Evolutionary conservation across 1,140 invertebrate genomes (phyloP).

Genomic region (Dreissena rostriformis): DNA sequence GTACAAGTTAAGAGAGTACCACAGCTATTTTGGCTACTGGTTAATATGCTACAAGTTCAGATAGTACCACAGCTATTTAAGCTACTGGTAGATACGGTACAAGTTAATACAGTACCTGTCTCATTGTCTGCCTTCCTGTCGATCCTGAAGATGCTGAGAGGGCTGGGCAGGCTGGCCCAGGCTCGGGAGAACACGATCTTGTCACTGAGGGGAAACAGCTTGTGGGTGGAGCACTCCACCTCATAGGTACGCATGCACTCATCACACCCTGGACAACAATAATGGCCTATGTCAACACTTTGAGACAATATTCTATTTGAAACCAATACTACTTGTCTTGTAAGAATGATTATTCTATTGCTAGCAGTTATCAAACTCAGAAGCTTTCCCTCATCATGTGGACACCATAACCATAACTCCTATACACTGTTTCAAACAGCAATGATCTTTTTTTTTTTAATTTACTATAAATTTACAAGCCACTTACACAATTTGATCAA

Average conservation of each 20-base stretch:
- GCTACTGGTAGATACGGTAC: too few relatives aligned
- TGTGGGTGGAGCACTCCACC: conserved; percentile 83
- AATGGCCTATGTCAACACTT: too few relatives aligned
- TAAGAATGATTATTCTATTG: background rate
- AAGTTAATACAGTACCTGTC: background rate
- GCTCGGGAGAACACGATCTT: conserved; percentile 89
- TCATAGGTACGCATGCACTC: conserved; percentile 84
- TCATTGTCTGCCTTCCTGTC: conserved; percentile 52
- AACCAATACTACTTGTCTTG: background rate
- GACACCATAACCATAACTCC: too few relatives aligned
- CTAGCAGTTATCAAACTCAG: background rate
- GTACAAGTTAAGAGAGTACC: too few relatives aligned
- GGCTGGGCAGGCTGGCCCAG: conserved; percentile 86
- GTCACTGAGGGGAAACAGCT: conserved; percentile 86
- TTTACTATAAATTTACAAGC: too few relatives aligned
- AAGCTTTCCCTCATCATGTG: too few relatives aligned
- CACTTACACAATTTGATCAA: too few relatives aligned
- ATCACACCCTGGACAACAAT: conserved; percentile 79
- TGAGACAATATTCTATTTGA: background rate
- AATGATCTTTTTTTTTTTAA: too few relatives aligned
- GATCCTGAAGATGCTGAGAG: conserved; percentile 85
- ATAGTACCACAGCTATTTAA: too few relatives aligned
- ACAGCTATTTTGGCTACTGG: too few relatives aligned
- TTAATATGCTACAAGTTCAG: too few relatives aligned
- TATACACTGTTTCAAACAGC: too few relatives aligned